Base-by-base conservation (phyloP, 2,888 invertebrate genomes). In the Limenitis camilla region DNA sequence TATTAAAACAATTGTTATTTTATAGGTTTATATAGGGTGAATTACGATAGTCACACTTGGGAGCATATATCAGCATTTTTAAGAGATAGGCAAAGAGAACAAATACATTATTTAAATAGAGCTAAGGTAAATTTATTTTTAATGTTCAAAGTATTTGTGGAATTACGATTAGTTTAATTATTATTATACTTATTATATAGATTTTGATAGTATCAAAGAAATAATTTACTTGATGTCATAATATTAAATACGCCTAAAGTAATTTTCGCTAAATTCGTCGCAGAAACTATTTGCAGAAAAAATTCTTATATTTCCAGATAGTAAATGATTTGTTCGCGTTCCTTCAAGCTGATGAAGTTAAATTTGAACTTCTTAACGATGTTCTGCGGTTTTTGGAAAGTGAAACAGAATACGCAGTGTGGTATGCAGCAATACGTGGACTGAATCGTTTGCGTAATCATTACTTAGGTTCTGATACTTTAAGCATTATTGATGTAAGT, bases 261-360 rank as follows among this genome's bases (percentile, higher is more conserved):
- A 2, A 19, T 19, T 19, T 19, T 19, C 19, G 19, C 3, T 19
- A 3, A 19, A 19, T 19, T 19, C 3, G 19, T 19, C 19, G 19
- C 3, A 19, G 19, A 19, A 19, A 19, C 19, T 19, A 19, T 19
- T 19, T 19, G 19, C 19, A 2, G 3, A 19, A 19, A 19, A 19
- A 19, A 19, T 2, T n/a, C 19, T 19, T 19, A 2, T 19, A 19
- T 19, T 69, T 72, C 28, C 72, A 90, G 86, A 83, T 92, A 40
- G 88, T 97, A 2, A 94, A 96, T 62, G 97, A 97, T 76, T 80
- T 92, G 2, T 87, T 93, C 33, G 92, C 92, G 48, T 81, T 94
- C 28, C 90, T 93, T 1, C 88, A 91, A 50, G 89, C 91, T 1
- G 90, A 90, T 40, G 69, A 87, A 53, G 72, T 92, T 0, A 63